Evolutionary conservation across 2,888 invertebrate species (phyloP).

Genomic region (Crematogaster levior): DNA sequence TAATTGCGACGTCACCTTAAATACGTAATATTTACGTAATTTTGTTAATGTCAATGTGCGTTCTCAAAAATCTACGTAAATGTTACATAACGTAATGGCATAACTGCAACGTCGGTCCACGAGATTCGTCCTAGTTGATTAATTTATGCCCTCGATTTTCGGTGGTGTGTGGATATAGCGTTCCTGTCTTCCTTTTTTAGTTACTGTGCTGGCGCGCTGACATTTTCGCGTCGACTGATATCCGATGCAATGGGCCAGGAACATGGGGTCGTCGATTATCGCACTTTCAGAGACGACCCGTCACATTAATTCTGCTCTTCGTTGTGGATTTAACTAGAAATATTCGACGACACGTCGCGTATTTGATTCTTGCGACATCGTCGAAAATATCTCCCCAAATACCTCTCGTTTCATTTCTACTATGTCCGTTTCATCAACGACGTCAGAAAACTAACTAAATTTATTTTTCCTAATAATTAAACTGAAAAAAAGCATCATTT

Average conservation of each 20-base stretch:
- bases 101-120: constrained; percentile 33
- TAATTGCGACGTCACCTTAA: no score
- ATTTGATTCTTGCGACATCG: background rate
- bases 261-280: constrained; percentile 66
- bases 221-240: constrained; percentile 62
- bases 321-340: constrained; percentile 45
- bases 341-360: constrained; percentile 12
- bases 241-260: constrained; percentile 53
- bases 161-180: constrained; percentile 48
- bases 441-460: background rate
- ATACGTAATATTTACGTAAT: no score
- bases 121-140: constrained; percentile 62
- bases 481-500: background rate
- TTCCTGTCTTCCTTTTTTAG: constrained; percentile 59
- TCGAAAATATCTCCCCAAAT: constrained; percentile 46
- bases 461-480: background rate
- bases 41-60: no score
- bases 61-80: no score
- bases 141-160: constrained; percentile 70
- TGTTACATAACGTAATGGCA: no score
- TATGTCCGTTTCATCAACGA: background rate
- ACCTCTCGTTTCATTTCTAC: constrained; percentile 1
- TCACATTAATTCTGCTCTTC: constrained; percentile 43
- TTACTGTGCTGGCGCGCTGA: constrained; percentile 23
- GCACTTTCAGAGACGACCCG: constrained; percentile 34